Base-by-base conservation (phyloP, 2,113 vertebrate species). In the Lagenorhynchus albirostris region DNA sequence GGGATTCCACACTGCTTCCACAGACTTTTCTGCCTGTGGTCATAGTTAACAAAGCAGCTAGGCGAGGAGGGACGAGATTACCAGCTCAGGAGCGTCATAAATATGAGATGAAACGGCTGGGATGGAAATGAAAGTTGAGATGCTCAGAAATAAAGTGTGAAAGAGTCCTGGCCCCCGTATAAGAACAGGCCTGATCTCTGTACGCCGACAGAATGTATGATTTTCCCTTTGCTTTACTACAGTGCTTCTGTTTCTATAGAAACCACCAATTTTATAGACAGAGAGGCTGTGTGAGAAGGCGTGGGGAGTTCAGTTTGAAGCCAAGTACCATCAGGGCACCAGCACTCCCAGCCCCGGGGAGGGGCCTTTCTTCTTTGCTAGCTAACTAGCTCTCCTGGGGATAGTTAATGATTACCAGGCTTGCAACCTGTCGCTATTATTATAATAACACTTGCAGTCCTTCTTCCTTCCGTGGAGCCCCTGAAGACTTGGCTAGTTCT, bases 211-310 rank as follows among this genome's bases (percentile, higher is more conserved):
- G 98, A 98, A 98, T 97, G 82, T 97, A 98, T 96, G 98, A 98
- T 98, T 98, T 77, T 98, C 97, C 97, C 97, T 92, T 96, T 50
- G 29, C 98, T 98, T 98, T 98, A 95, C 98, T 98, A 68, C 1
- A 14, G 96, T 97, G 89, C 97, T 98, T 98, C 97, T 96, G 99
- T 99, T 99, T 97, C 99, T 98, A 99, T 99, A 98, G 98, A 96
- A 99, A 99, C 98, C 97, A 97, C 96, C 94, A 98, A 50, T 98
- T 97, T 98, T 97, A 96, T 89, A 98, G 98, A 96, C 98, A 98
- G 97, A 96, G 98, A 91, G 13, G 96, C 73, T 96, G 95, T 98
- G 84, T 29, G 89, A 89, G 84, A 96, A 98, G 96, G 97, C 74
- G n/a, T 77, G 47, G 92, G 96, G 92, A 97, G 95, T 98, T 98